phyloP scores from a whole-genome alignment of 2,888 invertebrate genomes.

The Colostygia pectinataria region DNA sequence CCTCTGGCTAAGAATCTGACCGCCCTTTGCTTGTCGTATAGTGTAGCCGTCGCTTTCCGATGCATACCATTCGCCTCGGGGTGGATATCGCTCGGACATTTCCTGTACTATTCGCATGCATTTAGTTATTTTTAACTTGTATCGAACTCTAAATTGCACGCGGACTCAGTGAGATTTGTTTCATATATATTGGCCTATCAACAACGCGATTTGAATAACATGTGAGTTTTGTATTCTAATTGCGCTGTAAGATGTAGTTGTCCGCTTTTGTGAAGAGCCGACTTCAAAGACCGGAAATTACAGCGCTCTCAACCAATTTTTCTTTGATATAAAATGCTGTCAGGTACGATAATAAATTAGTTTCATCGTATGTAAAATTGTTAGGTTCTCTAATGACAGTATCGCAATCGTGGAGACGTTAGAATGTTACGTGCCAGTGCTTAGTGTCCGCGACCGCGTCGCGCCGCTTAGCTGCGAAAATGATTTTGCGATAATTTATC shows the following conservation, averaged over 20 bases:
- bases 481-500: slow-evolving; percentile 50
- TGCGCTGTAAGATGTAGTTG: background rate
- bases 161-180: slow-evolving; percentile 59
- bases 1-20: slow-evolving; percentile 66
- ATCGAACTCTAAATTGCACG: slow-evolving; percentile 56
- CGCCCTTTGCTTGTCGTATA: slow-evolving; percentile 76
- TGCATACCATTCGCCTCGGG: slow-evolving; percentile 71
- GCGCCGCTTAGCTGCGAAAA: slow-evolving; percentile 40
- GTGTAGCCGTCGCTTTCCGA: slow-evolving; percentile 71
- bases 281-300: slow-evolving; percentile 5
- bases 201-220: slow-evolving; percentile 43
- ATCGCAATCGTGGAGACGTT: slow-evolving; percentile 47
- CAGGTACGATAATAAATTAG: slow-evolving; percentile 10
- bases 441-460: slow-evolving; percentile 29
- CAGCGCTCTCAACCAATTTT: slow-evolving; percentile 1
- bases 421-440: slow-evolving; percentile 38
- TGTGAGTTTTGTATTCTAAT: slow-evolving; percentile 33
- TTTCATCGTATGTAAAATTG: slow-evolving; percentile 30
- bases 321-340: slow-evolving; percentile 6
- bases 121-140: slow-evolving; percentile 58
- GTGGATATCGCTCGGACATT: slow-evolving; percentile 70
- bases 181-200: slow-evolving; percentile 51
- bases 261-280: slow-evolving; percentile 3
- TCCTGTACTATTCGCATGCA: slow-evolving; percentile 75
- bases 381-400: slow-evolving; percentile 38